Base-by-base conservation (phyloP, 1,140 invertebrate species). In the Galleria mellonella region DNA sequence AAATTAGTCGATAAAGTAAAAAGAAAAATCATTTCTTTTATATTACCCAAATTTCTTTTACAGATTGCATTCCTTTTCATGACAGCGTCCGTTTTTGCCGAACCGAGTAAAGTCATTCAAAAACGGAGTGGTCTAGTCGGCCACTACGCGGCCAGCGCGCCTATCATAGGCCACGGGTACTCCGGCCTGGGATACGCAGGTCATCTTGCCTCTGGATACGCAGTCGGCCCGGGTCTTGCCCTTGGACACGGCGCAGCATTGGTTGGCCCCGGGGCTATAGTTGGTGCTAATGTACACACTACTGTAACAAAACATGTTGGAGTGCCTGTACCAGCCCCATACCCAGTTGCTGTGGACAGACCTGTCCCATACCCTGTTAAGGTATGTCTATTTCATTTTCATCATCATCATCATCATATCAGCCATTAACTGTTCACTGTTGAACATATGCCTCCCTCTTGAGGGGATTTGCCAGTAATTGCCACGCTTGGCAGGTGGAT, bases 221-320 rank as follows among this genome's bases (percentile, higher is more conserved):
- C 53, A 1, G 17, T 47, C n/a, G 55, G 54, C 10, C 41, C 39
- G 5, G 53, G 50, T 5, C 43, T 33, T 32, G 62, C 9, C 11
- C 32, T 32, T 43, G 53, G 36, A 5, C 47, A 29, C 27, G 49
- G 48, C 7, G 47, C 36, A 12, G 47, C 36, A 12, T 29, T 33
- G 39, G 17, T 23, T 23, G 54, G 41, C 6, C 45, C 33, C 5
- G 44, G 32, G 43, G 47, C 74, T 0, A 60, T 87, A 4, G 72
- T 87, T 3, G 82, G 81, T 0, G 78, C 82, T 27, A 70, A 87
- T 36, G 72, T 83, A 7, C 84, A 87, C 41, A 87, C 84, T 0
- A 87, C 82, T 0, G 81, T 87, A 0, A 87, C 84, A 0, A 84
- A 83, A 45, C 84, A 87, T 39, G 70, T 87, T 15, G 84, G 84